Percentiles rank a stretch among this genome's conserved stretches.
phyloP scores from a whole-genome alignment of 2,888 invertebrate species.

The Ypsolopha sequella region DNA sequence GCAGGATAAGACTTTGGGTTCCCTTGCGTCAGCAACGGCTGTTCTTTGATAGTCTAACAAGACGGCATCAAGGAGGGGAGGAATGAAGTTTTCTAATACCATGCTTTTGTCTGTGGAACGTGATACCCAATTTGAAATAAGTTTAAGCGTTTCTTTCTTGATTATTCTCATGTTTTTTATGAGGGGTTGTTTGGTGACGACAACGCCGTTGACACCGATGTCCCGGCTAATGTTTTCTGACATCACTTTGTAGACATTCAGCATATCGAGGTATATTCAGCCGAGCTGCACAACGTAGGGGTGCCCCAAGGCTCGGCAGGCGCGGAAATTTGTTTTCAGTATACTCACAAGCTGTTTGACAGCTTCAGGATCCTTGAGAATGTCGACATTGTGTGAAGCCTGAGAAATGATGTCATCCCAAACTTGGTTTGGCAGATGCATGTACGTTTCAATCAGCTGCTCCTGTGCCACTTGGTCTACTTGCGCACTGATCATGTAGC shows the following conservation, averaged over 20 bases:
- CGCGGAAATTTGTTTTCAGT: constrained; percentile 98
- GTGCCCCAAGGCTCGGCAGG: constrained; percentile 98
- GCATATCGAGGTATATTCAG: constrained; percentile 98
- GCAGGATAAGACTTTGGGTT: constrained; percentile 97
- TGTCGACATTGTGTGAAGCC: constrained; percentile 96
- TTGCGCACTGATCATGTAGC: constrained; percentile 98
- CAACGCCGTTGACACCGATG: constrained; percentile 93
- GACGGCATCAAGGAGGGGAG: constrained; percentile 96
- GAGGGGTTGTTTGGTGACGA: constrained; percentile 97
- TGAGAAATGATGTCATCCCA: constrained; percentile 99
- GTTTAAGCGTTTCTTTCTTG: constrained; percentile 97
- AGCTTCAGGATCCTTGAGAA: constrained; percentile 95
- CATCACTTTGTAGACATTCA: constrained; percentile 99
- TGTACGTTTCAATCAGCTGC: constrained; percentile 95
- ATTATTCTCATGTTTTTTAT: constrained; percentile 99
- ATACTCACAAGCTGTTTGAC: constrained; percentile 98
- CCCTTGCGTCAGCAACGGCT: constrained; percentile 93
- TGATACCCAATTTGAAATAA: constrained; percentile 97
- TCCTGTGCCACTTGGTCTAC: constrained; percentile 92
- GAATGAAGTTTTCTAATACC: constrained; percentile 98
- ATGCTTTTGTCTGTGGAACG: constrained; percentile 90
- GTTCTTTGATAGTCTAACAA: constrained; percentile 97
- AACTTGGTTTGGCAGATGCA: constrained; percentile 96
- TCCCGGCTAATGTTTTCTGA: constrained; percentile 95
- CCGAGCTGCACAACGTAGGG: constrained; percentile 96